A percentile compares a stretch with the other conserved stretches of the same genome.
Evolutionary conservation across 2,113 vertebrate species (phyloP).

Genomic region (Festucalex cinctus): DNA sequence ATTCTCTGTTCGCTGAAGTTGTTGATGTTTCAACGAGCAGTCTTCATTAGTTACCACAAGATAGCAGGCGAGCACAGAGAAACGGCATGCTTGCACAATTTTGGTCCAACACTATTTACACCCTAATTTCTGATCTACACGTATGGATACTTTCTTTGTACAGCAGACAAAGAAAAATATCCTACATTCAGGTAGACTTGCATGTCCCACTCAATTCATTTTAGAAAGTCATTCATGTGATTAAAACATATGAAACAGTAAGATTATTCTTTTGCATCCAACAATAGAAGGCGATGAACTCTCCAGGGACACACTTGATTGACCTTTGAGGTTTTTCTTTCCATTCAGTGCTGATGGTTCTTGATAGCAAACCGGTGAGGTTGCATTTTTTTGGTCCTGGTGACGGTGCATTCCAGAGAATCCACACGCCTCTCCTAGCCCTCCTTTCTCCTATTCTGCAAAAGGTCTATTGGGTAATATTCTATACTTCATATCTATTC

Average conservation of each 20-base stretch:
- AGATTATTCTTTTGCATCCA: slow-evolving; percentile 9
- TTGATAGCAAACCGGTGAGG: slow-evolving; percentile 50
- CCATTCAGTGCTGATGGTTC: slow-evolving; percentile 20
- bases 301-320: not conserved
- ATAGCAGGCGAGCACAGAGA: not conserved
- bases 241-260: too few species aligned
- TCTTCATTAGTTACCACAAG: not conserved
- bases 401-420: slow-evolving; percentile 39
- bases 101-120: too few species aligned
- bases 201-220: not conserved
- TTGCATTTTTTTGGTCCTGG: slow-evolving; percentile 35
- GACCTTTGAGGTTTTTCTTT: not conserved
- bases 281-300: not conserved
- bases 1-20: not conserved
- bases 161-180: too few species aligned
- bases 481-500: too few species aligned
- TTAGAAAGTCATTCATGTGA: not conserved
- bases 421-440: slow-evolving; percentile 25
- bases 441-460: not conserved
- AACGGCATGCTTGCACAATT: too few species aligned
- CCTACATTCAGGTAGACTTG: too few species aligned
- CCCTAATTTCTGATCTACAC: too few species aligned
- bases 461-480: not conserved
- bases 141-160: too few species aligned
- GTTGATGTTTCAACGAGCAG: not conserved